Evolutionary conservation across 2,888 invertebrate species (phyloP).

Genomic region (Euspilapteryx auroguttella): DNA sequence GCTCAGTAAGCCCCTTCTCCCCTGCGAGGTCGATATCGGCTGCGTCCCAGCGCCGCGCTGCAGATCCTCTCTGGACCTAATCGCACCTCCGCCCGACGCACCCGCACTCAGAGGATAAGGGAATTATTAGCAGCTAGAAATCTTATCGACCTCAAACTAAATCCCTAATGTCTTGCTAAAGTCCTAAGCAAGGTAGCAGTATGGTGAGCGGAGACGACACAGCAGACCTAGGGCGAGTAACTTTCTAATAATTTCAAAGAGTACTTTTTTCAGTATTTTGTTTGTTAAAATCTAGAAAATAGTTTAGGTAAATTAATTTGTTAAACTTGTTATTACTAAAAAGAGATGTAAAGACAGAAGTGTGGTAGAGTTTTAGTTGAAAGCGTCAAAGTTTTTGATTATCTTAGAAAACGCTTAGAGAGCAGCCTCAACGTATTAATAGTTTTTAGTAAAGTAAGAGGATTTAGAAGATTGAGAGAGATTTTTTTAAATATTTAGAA

Average conservation of each 20-base stretch:
- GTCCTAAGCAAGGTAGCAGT: too few relatives aligned
- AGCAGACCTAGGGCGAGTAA: conserved; percentile 54
- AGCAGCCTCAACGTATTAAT: too few relatives aligned
- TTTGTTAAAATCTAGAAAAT: too few relatives aligned
- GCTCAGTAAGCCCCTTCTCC: conserved; percentile 38
- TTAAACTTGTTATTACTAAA: too few relatives aligned
- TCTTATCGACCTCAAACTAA: background rate
- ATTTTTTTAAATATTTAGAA: too few relatives aligned
- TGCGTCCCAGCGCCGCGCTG: background rate
- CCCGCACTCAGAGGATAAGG: conserved; percentile 29
- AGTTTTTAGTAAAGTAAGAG: too few relatives aligned
- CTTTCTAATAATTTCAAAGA: conserved; percentile 38
- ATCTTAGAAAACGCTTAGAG: too few relatives aligned
- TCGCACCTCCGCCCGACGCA: too few relatives aligned
- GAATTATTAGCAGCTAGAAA: conserved; percentile 21
- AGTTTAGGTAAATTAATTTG: too few relatives aligned
- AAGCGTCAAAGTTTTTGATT: conserved; percentile 3
- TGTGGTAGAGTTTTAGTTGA: conserved; percentile 30
- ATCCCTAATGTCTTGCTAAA: background rate
- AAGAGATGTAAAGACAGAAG: background rate
- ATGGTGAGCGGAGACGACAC: conserved; percentile 34
- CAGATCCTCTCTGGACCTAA: background rate
- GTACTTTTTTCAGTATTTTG: conserved; percentile 32
- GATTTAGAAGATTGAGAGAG: too few relatives aligned
- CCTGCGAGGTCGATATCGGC: conserved; percentile 15